These are phyloP conservation scores for Drosophila ficusphila DNA, from an alignment of 1,140 invertebrate genomes.

Conservation along the genomic window DNA sequence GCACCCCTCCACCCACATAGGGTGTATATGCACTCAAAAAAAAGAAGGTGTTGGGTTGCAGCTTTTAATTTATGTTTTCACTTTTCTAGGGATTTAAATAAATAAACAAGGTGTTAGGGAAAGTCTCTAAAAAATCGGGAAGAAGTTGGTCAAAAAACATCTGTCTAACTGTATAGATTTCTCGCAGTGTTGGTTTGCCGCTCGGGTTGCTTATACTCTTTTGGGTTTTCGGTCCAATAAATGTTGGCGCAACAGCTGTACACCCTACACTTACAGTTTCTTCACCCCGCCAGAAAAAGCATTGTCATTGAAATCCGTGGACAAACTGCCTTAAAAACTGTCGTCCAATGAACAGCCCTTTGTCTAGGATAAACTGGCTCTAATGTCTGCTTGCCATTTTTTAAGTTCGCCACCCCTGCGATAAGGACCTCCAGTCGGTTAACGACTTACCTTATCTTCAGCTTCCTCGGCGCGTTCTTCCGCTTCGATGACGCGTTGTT, in stretches of 20 bases:
- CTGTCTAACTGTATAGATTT: not conserved
- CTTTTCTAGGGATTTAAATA: too few species aligned
- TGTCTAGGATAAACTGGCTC: slow-evolving; percentile 4
- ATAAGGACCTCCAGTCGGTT: slow-evolving; percentile 42
- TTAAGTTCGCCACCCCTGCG: slow-evolving; percentile 18
- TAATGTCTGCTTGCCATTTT: slow-evolving; percentile 37
- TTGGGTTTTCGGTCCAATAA: slow-evolving; percentile 20
- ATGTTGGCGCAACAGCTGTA: slow-evolving; percentile 46
- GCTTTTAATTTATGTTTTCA: too few species aligned
- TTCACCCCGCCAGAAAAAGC: not conserved
- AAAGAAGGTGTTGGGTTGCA: not conserved
- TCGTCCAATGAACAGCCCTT: slow-evolving; percentile 48
- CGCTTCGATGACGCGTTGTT: slow-evolving; percentile 94
- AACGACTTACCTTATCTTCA: slow-evolving; percentile 93
- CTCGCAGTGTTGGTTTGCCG: slow-evolving; percentile 4
- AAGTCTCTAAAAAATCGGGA: too few species aligned
- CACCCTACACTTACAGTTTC: not conserved
- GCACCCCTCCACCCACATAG: not conserved
- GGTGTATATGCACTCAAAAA: not conserved
- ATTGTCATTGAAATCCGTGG: slow-evolving; percentile 51
- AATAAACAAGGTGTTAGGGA: too few species aligned
- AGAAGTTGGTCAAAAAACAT: too few species aligned
- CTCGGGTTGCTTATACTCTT: slow-evolving; percentile 53
- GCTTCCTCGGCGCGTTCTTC: slow-evolving; percentile 95
- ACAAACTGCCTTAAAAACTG: slow-evolving; percentile 54